Evolutionary conservation across 2,113 vertebrate species (phyloP), one percentile per base, ranked within the genome.

Genomic region (Corvus moneduloides): DNA sequence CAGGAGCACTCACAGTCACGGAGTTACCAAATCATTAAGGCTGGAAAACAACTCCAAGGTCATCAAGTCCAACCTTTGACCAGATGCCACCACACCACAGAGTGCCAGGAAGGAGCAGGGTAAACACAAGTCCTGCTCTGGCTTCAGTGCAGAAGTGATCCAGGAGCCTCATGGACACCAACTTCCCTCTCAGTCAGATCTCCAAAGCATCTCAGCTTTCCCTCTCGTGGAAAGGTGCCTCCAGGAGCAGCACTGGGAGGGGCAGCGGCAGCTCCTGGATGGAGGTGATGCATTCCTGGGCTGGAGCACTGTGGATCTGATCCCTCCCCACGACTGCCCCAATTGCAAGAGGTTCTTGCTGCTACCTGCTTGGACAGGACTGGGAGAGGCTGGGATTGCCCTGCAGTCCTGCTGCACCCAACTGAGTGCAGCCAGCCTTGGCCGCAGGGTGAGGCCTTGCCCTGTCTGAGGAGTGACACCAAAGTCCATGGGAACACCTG

Each of bases 31-130:
- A 63, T 3, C 63, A 33, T 2, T 13, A 13, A 62, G 30, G 55
- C 16, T 62, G 71, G 17, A 54, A 43, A 84, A 84, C 41, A 51
- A 4, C 49, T 48, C 49, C 4, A 12, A 77, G 64, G 28, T 23
- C 64, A 63, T 1, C 48, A 33, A 33, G 46, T 3, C 41, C 72
- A 49, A 20, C 72, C 41, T 90, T 0, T 33, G 48, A 28, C 22
- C 2, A 0, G 43, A 33, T 32, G 56, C 32, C 43, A 35, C 43
- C 35, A 28, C 4, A 3, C 5, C 55, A 33, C 2, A 0, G n/a
- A 48, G 10, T 2, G 32, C 56, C 72, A 71, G 32, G 26, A 76
- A 39, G 35, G 27, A 76, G 33, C 64, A 43, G 3, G 5, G 23
- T 14, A 71, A 82, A 82, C 4, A 0, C 41, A 43, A 78, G 39